Base-by-base conservation (phyloP, 2,888 invertebrate species). In the Clunio marinus region DNA sequence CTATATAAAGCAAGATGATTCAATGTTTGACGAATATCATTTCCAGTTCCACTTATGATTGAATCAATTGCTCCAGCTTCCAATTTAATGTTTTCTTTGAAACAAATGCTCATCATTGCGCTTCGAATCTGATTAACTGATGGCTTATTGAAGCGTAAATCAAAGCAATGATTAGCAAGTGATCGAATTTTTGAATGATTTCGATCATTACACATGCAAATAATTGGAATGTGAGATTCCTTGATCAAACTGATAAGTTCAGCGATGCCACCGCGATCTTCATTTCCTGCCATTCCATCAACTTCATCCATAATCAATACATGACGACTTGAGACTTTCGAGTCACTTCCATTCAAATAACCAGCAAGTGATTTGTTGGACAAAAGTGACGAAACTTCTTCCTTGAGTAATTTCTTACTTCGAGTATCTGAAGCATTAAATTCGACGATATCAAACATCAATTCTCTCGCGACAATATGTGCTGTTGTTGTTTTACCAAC, bases 301-400 rank as follows among this genome's bases (percentile, higher is more conserved):
- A 99, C 98, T 83, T 99, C 99, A 75, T 99, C 99, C 99, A 99
- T 99, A n/a, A 99, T 84, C 5, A 99, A 80, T 13, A 94, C 94
- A 75, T 95, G 94, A 74, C 92, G 93, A 72, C 85, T 86, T 0
- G 84, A 83, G 0, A 85, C 81, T 0, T 82, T 81, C 70, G 82
- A 80, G 69, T 81, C 81, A 0, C 71, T 69, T 83, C 89, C 88
- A 77, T 81, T 82, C 70, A 86, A 86, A 76, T 83, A 92, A 13
- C 85, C 86, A 13, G 86, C 85, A 1, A 93, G 79, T 0, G 91
- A 88, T 59, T 85, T 89, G 28, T 88, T 92, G 2, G 86, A 86
- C 27, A 96, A 79, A 51, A 96, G 78, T 74, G 91, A 89, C 0
- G 91, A 83, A 1, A 96, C 90, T 76, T 92, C 88, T 72, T 90